A percentile compares a stretch with the other conserved stretches of the same genome.
These are phyloP conservation scores for Cyrtonyx montezumae DNA, from an alignment of 2,113 vertebrate species.

Conservation along the genomic window DNA sequence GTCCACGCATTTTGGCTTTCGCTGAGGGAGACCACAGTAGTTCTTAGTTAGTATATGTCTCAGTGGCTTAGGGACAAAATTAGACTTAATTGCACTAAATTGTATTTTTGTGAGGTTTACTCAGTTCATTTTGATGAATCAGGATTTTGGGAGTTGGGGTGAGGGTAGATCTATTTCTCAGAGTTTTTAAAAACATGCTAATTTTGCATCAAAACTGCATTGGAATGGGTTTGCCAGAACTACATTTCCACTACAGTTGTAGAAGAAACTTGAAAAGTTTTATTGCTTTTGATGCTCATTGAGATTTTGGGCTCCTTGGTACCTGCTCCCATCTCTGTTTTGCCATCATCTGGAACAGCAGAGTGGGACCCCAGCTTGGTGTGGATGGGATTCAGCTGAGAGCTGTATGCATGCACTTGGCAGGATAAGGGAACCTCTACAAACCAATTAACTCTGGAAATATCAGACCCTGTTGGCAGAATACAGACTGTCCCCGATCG, in stretches of 20 bases:
- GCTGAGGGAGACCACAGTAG: neutral
- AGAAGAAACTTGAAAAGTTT: neutral
- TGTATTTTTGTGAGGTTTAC: neutral
- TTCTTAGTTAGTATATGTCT: neutral
- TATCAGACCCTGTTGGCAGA: neutral
- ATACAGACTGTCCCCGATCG: neutral
- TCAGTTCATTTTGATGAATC: neutral
- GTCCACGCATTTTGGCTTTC: neutral
- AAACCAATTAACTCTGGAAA: conserved; percentile 31
- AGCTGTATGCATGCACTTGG: neutral
- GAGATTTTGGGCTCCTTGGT: neutral
- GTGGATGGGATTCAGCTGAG: neutral
- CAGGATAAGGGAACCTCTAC: neutral
- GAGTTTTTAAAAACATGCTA: neutral
- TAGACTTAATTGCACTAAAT: neutral
- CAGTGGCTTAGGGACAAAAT: neutral
- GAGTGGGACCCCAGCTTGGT: accelerated
- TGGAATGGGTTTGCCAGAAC: neutral
- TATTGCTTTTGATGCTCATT: neutral
- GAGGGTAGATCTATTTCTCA: neutral
- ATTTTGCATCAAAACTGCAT: neutral
- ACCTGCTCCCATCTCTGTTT: neutral
- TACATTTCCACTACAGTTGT: no score
- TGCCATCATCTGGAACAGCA: accelerated
- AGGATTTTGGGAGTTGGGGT: neutral